Conservation (phyloP, 2,797 vertebrate species). For the Halcyon badia region DNA sequence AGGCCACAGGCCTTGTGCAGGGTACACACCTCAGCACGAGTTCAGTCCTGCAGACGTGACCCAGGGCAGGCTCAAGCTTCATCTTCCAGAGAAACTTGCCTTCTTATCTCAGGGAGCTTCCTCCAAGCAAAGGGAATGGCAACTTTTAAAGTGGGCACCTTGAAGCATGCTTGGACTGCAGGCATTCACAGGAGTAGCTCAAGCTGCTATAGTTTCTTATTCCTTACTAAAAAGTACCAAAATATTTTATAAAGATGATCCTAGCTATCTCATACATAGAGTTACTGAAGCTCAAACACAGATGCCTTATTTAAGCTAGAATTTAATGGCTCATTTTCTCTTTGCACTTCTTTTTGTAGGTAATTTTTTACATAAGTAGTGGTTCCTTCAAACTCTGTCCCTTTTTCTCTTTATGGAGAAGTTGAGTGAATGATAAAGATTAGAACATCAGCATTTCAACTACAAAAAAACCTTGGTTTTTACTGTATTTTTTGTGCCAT, state of each 20-base stretch:
- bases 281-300: background rate
- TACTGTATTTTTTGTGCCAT: background rate
- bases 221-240: background rate
- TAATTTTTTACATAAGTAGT: background rate
- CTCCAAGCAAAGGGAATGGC: background rate
- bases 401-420: background rate
- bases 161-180: no score
- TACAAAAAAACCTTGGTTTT: no score
- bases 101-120: background rate
- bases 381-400: background rate
- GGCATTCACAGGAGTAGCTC: background rate
- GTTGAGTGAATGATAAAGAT: background rate
- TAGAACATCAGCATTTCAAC: background rate
- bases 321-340: background rate
- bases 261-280: background rate
- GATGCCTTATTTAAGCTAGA: background rate
- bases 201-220: background rate
- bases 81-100: background rate
- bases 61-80: fast-evolving
- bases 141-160: fast-evolving
- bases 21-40: fast-evolving
- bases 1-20: background rate
- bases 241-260: background rate
- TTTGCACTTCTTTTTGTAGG: background rate
- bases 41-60: background rate